Percentiles rank a stretch among this genome's conserved stretches.
Evolutionary conservation across 2,113 vertebrate genomes (phyloP).

Genomic region (Junco hyemalis): DNA sequence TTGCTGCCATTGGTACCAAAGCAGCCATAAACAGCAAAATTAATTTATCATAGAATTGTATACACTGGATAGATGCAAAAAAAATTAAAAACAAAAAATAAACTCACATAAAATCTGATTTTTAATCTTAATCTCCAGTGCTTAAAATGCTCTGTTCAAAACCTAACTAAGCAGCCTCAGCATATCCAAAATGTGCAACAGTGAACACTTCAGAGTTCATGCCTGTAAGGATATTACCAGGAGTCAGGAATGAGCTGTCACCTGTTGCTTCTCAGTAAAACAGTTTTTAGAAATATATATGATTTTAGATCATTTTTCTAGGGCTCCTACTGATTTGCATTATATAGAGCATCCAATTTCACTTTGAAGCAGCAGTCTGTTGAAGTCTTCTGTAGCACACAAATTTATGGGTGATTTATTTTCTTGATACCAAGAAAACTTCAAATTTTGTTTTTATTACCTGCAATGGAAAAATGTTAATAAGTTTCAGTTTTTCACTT

Average conservation of each 20-base stretch:
- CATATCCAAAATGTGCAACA: not conserved
- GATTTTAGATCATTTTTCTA: not conserved
- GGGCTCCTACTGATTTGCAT: not conserved
- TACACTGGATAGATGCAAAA: not conserved
- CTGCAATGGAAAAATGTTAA: not conserved
- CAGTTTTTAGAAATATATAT: not conserved
- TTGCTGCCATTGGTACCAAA: not conserved
- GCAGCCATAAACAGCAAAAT: not conserved
- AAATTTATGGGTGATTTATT: not conserved
- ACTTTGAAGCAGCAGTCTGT: not conserved
- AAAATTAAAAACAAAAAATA: not conserved
- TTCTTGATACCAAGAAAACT: not conserved
- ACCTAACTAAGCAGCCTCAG: not conserved
- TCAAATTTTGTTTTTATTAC: slow-evolving; percentile 39
- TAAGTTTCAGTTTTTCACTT: not conserved
- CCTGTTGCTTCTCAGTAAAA: not conserved
- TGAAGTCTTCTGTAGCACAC: not conserved
- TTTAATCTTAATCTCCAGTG: not conserved
- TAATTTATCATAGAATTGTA: not conserved
- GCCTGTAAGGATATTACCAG: accelerated
- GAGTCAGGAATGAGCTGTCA: not conserved
- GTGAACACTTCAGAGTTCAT: not conserved
- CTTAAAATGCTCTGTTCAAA: not conserved
- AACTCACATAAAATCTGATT: not conserved
- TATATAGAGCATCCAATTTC: not conserved